Evolutionary conservation across 2,888 invertebrate genomes (phyloP).

Genomic region (Heliconius cydno): DNA sequence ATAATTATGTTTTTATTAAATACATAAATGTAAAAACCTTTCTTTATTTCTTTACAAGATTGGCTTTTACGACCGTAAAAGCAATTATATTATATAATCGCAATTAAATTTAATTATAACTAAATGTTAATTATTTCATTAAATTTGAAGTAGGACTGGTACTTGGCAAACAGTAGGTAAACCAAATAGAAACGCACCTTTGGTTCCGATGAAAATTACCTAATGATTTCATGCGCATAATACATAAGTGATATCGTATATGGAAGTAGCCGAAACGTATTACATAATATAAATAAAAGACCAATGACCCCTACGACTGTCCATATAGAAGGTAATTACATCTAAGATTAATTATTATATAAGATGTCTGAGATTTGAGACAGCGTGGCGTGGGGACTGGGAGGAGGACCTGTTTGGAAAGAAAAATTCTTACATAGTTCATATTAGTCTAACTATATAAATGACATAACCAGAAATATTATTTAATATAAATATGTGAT

Average conservation of each 20-base stretch:
- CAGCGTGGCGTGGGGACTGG: slow-evolving; percentile 56
- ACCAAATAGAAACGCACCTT: slow-evolving; percentile 1
- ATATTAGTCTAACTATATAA: background rate
- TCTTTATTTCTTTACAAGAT: background rate
- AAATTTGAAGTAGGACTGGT: background rate
- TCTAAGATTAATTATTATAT: slow-evolving; percentile 52
- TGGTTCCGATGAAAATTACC: background rate
- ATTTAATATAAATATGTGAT: background rate
- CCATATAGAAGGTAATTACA: slow-evolving; percentile 43
- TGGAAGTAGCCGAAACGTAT: slow-evolving; percentile 20
- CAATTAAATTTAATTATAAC: background rate
- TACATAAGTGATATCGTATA: slow-evolving; percentile 11
- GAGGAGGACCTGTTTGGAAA: slow-evolving; percentile 23
- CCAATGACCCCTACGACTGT: slow-evolving; percentile 39
- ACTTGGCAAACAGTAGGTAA: background rate
- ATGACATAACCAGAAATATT: background rate
- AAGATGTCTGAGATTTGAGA: slow-evolving; percentile 60
- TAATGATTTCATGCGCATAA: slow-evolving; percentile 16
- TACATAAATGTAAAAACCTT: background rate
- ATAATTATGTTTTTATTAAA: background rate
- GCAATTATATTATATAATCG: background rate
- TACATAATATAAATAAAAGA: slow-evolving; percentile 42
- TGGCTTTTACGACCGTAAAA: background rate
- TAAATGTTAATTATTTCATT: background rate
- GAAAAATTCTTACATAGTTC: slow-evolving; percentile 3